Percentiles rank a stretch among this genome's conserved stretches.
These are phyloP conservation scores for Tricholauxania praeusta DNA, from an alignment of 2,888 invertebrate species.

Conservation along the genomic window DNA sequence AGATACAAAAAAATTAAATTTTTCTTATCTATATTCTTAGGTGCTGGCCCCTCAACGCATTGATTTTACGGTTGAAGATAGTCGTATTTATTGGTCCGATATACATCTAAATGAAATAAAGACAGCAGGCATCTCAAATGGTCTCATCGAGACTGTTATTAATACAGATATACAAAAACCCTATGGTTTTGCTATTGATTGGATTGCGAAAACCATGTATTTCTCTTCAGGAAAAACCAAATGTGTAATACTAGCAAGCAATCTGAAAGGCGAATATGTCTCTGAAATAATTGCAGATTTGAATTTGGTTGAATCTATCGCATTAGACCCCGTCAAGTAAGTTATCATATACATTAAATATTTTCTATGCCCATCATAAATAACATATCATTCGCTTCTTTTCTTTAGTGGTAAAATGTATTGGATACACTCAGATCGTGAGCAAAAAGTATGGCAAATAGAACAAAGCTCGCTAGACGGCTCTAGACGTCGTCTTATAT, in stretches of 20 bases:
- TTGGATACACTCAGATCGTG: conserved; percentile 70
- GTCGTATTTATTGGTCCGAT: conserved; percentile 84
- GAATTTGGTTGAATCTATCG: conserved; percentile 74
- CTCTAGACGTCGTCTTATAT: conserved; percentile 64
- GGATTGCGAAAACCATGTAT: conserved; percentile 75
- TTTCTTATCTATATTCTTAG: conserved; percentile 61
- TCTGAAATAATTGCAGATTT: conserved; percentile 67
- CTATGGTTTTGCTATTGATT: conserved; percentile 83
- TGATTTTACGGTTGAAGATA: conserved; percentile 76
- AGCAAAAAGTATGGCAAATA: conserved; percentile 67
- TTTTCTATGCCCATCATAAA: too few relatives aligned
- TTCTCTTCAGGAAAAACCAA: conserved; percentile 73
- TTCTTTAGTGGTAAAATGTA: conserved; percentile 70
- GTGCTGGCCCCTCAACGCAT: conserved; percentile 79
- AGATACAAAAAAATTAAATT: too few relatives aligned
- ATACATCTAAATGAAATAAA: conserved; percentile 81
- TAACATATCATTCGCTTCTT: not conserved
- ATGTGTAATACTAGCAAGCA: conserved; percentile 76
- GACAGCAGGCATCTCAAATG: conserved; percentile 75
- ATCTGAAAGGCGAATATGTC: conserved; percentile 79
- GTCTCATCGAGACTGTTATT: conserved; percentile 78
- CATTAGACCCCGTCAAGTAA: conserved; percentile 75
- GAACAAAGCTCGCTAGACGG: conserved; percentile 79
- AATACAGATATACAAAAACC: conserved; percentile 74
- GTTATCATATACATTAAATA: conserved; percentile 22